Evolutionary conservation across 2,888 invertebrate genomes (phyloP).

Genomic region (Callyntrura sp.): DNA sequence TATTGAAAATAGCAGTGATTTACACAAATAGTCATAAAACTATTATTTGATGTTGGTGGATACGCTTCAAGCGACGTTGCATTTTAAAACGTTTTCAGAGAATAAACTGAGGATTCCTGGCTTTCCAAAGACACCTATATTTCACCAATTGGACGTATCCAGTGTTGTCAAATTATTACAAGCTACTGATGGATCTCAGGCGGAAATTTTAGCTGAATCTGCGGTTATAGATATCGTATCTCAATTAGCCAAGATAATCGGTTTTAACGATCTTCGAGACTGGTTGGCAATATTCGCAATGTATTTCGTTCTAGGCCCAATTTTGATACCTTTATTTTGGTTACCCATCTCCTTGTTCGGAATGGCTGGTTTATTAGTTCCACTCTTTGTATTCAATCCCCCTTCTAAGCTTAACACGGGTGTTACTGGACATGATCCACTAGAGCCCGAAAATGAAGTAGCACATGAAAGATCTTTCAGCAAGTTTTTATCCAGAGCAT

Average conservation of each 20-base stretch:
- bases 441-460: slow-evolving; percentile 38
- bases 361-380: slow-evolving; percentile 65
- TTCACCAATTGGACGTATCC: slow-evolving; percentile 44
- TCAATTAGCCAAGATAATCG: slow-evolving; percentile 65
- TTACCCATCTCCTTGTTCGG: slow-evolving; percentile 68
- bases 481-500: not conserved
- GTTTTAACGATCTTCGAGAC: slow-evolving; percentile 76
- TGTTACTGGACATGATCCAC: slow-evolving; percentile 69
- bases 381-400: slow-evolving; percentile 72
- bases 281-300: slow-evolving; percentile 74
- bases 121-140: slow-evolving; percentile 57
- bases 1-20: too few relatives aligned
- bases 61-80: not conserved
- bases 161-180: slow-evolving; percentile 60
- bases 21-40: too few relatives aligned
- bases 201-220: slow-evolving; percentile 33
- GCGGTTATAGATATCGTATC: slow-evolving; percentile 56
- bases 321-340: slow-evolving; percentile 68
- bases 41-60: too few relatives aligned
- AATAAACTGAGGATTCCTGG: slow-evolving; percentile 45
- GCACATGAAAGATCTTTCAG: slow-evolving; percentile 27
- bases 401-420: slow-evolving; percentile 62
- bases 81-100: not conserved
- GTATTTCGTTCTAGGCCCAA: slow-evolving; percentile 74
- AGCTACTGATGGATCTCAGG: slow-evolving; percentile 37